These are phyloP conservation scores for Tonatia bakeri DNA, from an alignment of 2,113 vertebrate species.

Conservation along the genomic window DNA sequence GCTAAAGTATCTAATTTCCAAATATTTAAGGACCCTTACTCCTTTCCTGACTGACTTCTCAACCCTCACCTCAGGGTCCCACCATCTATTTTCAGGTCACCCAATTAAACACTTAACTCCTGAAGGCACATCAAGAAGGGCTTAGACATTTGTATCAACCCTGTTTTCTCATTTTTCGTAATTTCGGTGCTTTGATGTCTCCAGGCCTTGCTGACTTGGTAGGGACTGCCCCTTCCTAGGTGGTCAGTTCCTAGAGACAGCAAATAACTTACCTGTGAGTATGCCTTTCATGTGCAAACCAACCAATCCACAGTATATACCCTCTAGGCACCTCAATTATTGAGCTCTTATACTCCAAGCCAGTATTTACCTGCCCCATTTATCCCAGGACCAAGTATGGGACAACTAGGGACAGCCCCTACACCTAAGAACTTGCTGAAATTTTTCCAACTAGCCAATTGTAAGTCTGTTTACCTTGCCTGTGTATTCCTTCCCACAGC, in stretches of 20 bases:
- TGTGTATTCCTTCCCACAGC: neutral
- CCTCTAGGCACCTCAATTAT: neutral
- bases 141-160: neutral
- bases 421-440: neutral
- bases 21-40: neutral
- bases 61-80: rapidly evolving
- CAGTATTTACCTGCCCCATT: no score
- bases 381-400: neutral
- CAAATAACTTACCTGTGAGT: neutral
- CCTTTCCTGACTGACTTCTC: neutral
- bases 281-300: neutral
- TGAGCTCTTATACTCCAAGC: neutral
- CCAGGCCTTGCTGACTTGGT: neutral
- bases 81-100: neutral
- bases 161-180: neutral
- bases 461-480: neutral
- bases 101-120: neutral
- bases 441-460: neutral
- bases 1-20: neutral
- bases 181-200: neutral
- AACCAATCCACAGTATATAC: neutral
- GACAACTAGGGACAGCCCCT: neutral
- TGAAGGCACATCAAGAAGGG: neutral
- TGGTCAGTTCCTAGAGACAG: neutral
- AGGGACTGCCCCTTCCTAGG: neutral